These are phyloP conservation scores for Lithophane socia DNA, from an alignment of 2,888 invertebrate genomes.

Conservation along the genomic window DNA sequence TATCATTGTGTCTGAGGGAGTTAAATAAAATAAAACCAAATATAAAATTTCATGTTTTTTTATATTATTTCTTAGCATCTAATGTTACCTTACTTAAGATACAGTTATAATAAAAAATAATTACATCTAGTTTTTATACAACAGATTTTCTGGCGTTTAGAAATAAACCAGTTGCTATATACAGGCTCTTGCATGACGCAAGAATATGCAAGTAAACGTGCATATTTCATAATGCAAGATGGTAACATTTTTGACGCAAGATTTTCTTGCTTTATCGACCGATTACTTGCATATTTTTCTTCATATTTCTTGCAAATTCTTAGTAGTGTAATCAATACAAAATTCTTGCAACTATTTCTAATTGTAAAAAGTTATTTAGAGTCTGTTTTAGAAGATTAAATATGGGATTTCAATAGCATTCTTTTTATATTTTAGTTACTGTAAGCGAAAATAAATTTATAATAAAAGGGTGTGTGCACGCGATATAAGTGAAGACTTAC, in stretches of 20 bases:
- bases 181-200: constrained; percentile 46
- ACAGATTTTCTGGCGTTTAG: constrained; percentile 57
- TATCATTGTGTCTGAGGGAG: neutral
- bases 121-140: constrained; percentile 61
- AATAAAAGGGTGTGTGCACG: neutral
- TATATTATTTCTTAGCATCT: constrained; percentile 62
- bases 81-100: constrained; percentile 57
- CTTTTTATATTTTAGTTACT: neutral
- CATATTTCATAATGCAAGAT: constrained; percentile 2
- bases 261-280: neutral
- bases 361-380: constrained; percentile 19
- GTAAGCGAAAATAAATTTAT: neutral
- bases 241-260: constrained; percentile 25
- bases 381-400: constrained; percentile 26
- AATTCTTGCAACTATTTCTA: constrained; percentile 25
- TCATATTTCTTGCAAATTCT: constrained; percentile 13
- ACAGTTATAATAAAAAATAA: constrained; percentile 58
- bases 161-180: constrained; percentile 53
- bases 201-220: constrained; percentile 36
- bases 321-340: constrained; percentile 25
- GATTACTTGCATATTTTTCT: constrained; percentile 23
- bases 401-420: neutral
- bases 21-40: constrained; percentile 49
- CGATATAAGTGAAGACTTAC: no score
- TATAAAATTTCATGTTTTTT: constrained; percentile 54